These are phyloP conservation scores for Xiphophorus maculatus DNA, from an alignment of 2,113 vertebrate genomes.

Conservation along the genomic window DNA sequence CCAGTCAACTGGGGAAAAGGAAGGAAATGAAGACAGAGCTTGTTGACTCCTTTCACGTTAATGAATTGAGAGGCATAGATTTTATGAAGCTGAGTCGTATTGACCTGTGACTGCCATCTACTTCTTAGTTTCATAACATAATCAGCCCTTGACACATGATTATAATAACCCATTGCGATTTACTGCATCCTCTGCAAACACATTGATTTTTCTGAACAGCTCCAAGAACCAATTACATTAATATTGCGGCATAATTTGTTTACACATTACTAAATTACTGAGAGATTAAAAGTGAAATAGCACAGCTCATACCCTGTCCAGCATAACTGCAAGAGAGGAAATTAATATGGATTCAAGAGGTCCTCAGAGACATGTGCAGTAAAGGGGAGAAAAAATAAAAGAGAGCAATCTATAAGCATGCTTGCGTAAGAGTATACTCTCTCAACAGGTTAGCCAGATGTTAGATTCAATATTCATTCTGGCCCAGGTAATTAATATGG, in stretches of 20 bases:
- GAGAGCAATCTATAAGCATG: conserved; percentile 91
- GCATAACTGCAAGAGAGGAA: conserved; percentile 99
- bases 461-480: conserved; percentile 79
- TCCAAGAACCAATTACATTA: conserved; percentile 97
- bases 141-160: conserved; percentile 88
- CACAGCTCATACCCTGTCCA: conserved; percentile 91
- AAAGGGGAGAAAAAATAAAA: conserved; percentile 79
- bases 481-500: conserved; percentile 76
- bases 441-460: conserved; percentile 82
- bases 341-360: conserved; percentile 99
- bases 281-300: conserved; percentile 99
- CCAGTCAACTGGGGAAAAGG: conserved; percentile 5
- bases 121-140: conserved; percentile 88
- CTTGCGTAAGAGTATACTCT: conserved; percentile 91
- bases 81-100: conserved; percentile 78
- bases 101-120: conserved; percentile 80
- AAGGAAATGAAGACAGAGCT: conserved; percentile 31
- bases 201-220: conserved; percentile 95
- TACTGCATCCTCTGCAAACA: conserved; percentile 91
- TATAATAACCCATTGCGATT: conserved; percentile 89
- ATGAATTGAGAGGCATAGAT: conserved; percentile 74
- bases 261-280: conserved; percentile 99
- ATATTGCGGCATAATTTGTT: conserved; percentile 99
- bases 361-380: conserved; percentile 91
- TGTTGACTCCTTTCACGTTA: conserved; percentile 60